Evolutionary conservation across 2,113 vertebrate genomes (phyloP).

Genomic region (Thalassarche chlororhynchos): DNA sequence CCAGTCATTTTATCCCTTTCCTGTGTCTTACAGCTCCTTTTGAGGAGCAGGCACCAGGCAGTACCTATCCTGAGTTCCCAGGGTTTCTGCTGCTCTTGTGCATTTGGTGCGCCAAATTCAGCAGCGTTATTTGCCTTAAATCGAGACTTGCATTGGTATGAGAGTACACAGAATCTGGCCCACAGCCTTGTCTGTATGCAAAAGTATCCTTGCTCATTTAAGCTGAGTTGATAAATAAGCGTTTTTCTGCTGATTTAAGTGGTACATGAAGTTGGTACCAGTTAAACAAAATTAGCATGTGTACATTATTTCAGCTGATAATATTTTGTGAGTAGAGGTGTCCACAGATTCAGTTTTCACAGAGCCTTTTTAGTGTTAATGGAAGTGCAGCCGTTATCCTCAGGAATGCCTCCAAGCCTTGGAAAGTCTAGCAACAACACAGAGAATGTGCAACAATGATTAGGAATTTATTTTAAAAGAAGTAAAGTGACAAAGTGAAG

Average conservation of each 20-base stretch:
- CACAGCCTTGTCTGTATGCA: not conserved
- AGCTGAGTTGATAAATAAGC: not conserved
- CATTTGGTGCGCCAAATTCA: not conserved
- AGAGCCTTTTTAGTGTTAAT: not conserved
- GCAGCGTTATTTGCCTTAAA: not conserved
- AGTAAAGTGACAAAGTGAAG: not conserved
- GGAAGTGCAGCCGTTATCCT: not conserved
- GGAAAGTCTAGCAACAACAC: not conserved
- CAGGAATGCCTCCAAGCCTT: not conserved
- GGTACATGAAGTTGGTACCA: not conserved
- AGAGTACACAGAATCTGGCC: not conserved
- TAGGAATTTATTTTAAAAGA: not conserved
- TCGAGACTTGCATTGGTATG: not conserved
- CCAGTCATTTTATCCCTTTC: slow-evolving; percentile 59
- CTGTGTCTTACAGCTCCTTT: slow-evolving; percentile 41
- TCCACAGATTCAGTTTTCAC: not conserved
- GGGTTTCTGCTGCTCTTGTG: slow-evolving; percentile 9
- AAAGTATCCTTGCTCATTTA: not conserved
- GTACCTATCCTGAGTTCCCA: slow-evolving; percentile 4
- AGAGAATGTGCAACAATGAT: not conserved
- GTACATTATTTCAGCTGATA: not conserved
- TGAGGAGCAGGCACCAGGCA: slow-evolving; percentile 6
- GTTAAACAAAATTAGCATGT: not conserved
- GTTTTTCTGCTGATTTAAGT: not conserved
- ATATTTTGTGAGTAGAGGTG: not conserved